phyloP scores from a whole-genome alignment of 2,113 vertebrate species.

The Eurypyga helias region DNA sequence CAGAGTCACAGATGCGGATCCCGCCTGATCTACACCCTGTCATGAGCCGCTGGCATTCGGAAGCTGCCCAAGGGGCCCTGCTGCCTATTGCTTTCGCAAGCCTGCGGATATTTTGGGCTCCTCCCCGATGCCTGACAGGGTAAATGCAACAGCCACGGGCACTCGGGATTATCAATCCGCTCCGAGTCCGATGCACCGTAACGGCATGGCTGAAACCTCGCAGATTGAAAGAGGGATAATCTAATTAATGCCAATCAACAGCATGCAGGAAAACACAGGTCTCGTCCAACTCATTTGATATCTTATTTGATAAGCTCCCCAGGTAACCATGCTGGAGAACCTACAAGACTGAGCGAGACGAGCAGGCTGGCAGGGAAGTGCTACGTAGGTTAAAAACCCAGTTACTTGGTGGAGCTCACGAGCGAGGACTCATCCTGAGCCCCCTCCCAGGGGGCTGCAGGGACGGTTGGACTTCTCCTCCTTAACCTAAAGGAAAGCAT shows the following conservation, averaged over 20 bases:
- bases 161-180: neutral
- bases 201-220: neutral
- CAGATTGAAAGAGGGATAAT: neutral
- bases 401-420: neutral
- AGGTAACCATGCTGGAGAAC: neutral
- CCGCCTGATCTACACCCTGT: neutral
- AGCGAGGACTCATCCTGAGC: neutral
- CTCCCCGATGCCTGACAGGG: neutral
- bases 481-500: neutral
- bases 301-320: slow-evolving; percentile 39
- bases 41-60: neutral
- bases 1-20: neutral
- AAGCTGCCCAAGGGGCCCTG: neutral
- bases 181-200: neutral
- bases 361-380: neutral
- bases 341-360: neutral
- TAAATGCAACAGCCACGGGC: neutral
- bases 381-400: neutral
- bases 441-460: accelerated
- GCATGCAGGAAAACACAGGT: slow-evolving; percentile 9
- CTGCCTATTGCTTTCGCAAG: neutral
- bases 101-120: accelerated
- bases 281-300: neutral
- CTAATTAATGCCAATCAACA: slow-evolving; percentile 47
- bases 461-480: neutral